Conservation (phyloP, 2,797 vertebrate genomes). For the Hirundo rustica region DNA sequence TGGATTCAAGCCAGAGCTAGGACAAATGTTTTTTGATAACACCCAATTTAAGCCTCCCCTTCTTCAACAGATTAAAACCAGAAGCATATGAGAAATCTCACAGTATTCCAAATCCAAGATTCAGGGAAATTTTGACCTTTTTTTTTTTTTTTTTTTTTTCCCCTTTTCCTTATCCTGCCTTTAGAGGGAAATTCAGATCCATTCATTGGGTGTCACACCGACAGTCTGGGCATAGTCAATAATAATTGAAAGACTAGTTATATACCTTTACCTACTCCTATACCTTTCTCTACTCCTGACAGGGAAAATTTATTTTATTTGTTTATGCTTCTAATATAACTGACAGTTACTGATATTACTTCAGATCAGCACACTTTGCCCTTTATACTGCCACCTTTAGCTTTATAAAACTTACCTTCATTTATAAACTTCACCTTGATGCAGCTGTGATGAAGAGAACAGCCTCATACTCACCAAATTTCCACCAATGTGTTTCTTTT, state of each 20-base stretch:
- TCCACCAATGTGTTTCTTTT: background rate
- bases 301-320: background rate
- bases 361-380: background rate
- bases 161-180: background rate
- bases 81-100: background rate
- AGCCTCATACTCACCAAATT: background rate
- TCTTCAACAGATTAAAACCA: background rate
- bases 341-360: background rate
- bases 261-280: background rate
- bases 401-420: background rate
- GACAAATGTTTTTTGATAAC: background rate
- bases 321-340: background rate
- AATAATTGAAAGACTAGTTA: background rate
- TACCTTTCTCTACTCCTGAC: background rate
- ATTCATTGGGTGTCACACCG: background rate
- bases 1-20: background rate
- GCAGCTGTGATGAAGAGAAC: background rate
- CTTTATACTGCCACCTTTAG: background rate
- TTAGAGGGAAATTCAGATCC: background rate
- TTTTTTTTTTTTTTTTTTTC: background rate
- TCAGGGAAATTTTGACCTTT: background rate
- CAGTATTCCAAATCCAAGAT: background rate
- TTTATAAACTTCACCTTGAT: background rate
- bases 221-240: background rate
- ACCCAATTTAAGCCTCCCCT: background rate